Percentiles rank a stretch among this genome's conserved stretches.
These are phyloP conservation scores for Zophobas morio DNA, from an alignment of 1,140 invertebrate species.

Conservation along the genomic window DNA sequence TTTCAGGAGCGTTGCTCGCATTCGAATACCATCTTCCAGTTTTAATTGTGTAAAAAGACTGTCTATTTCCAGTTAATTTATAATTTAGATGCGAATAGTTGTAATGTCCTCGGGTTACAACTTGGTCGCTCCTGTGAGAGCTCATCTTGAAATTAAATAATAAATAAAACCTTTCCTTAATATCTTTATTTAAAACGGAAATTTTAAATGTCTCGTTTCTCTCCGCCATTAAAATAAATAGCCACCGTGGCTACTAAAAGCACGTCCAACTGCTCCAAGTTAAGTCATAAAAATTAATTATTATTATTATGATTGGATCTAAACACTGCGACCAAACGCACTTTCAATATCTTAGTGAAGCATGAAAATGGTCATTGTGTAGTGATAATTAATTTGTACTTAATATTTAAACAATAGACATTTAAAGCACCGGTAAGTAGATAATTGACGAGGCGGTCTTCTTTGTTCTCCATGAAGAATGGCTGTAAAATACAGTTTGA, in stretches of 20 bases:
- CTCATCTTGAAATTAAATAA: conserved; percentile 15
- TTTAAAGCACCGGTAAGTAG: conserved; percentile 12
- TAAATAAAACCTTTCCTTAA: conserved; percentile 23
- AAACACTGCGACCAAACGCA: not conserved
- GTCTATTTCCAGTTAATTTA: not conserved
- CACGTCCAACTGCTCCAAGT: not conserved
- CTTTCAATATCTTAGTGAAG: conserved; percentile 8
- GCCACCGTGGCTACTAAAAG: conserved; percentile 15
- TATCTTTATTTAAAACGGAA: conserved; percentile 35
- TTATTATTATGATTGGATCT: conserved; percentile 22
- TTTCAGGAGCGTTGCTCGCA: not conserved
- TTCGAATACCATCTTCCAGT: not conserved
- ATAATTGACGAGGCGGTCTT: conserved; percentile 22
- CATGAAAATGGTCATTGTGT: conserved; percentile 23
- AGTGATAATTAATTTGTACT: conserved; percentile 29
- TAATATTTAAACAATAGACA: conserved; percentile 28
- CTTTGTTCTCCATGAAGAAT: conserved; percentile 6
- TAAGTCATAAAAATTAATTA: conserved; percentile 23
- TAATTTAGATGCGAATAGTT: conserved; percentile 30
- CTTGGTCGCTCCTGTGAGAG: not conserved
- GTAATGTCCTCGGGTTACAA: not conserved
- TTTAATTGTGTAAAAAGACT: not conserved
- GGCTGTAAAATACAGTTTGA: not conserved
- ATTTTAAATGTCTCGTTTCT: conserved; percentile 29
- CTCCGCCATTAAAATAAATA: conserved; percentile 31